Evolutionary conservation across 1,140 invertebrate genomes (phyloP).

Genomic region (Drosophila bipectinata): DNA sequence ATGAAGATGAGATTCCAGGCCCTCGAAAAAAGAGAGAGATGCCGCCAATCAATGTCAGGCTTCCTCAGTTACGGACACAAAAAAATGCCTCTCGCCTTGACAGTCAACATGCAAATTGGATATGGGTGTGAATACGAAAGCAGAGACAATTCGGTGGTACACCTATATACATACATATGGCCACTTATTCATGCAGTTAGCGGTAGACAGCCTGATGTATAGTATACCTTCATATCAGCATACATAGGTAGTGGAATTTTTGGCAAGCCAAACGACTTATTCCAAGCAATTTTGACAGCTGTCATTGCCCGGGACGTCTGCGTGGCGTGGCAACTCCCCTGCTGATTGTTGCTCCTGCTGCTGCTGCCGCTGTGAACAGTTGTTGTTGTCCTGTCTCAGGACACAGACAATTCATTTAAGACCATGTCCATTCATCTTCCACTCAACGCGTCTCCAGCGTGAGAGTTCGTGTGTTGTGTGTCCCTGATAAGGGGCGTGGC

Average conservation of each 20-base stretch:
- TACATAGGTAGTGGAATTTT: slow-evolving; percentile 49
- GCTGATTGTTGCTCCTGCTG: slow-evolving; percentile 30
- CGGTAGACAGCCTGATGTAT: slow-evolving; percentile 22
- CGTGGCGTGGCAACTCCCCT: slow-evolving; percentile 42
- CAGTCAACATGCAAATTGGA: slow-evolving; percentile 66
- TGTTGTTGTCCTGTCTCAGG: slow-evolving; percentile 41
- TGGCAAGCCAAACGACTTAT: slow-evolving; percentile 71
- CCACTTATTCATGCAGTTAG: slow-evolving; percentile 69
- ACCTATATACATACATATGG: slow-evolving; percentile 29
- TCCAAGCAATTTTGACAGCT: slow-evolving; percentile 76
- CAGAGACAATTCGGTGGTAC: slow-evolving; percentile 50
- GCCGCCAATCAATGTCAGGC: slow-evolving; percentile 62
- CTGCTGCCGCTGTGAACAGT: slow-evolving; percentile 6
- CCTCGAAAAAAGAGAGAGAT: slow-evolving; percentile 17
- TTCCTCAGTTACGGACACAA: slow-evolving; percentile 11
- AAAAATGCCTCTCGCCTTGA: slow-evolving; percentile 50
- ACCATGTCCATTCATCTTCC: slow-evolving; percentile 41
- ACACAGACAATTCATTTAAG: slow-evolving; percentile 69
- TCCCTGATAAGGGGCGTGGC: slow-evolving; percentile 44
- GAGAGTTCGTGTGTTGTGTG: slow-evolving; percentile 6
- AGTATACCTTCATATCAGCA: background rate
- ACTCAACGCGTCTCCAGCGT: slow-evolving; percentile 4
- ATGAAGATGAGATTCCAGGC: slow-evolving; percentile 3
- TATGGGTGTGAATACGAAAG: slow-evolving; percentile 63
- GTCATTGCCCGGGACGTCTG: slow-evolving; percentile 66